phyloP scores from a whole-genome alignment of 1,140 invertebrate genomes.

The Bactericera cockerelli region DNA sequence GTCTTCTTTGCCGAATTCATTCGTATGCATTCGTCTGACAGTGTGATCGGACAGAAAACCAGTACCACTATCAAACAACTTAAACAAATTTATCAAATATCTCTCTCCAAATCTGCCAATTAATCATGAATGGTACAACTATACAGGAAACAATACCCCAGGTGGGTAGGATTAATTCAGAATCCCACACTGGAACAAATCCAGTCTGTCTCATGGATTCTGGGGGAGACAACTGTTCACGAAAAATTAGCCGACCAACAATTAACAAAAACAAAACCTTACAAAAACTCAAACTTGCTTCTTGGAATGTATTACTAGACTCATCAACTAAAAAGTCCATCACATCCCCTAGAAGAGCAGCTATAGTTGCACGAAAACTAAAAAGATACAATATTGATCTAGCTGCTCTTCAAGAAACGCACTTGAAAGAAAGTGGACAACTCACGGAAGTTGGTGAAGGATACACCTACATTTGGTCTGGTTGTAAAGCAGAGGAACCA shows the following conservation, averaged over 20 bases:
- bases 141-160: no score
- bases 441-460: background rate
- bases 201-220: no score
- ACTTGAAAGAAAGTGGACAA: background rate
- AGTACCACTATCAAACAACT: background rate
- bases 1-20: background rate
- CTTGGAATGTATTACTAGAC: constrained; percentile 4
- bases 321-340: background rate
- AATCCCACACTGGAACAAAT: no score
- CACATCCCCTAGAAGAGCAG: background rate
- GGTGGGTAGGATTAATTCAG: no score
- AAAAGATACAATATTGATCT: background rate
- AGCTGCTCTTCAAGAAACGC: background rate
- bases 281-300: background rate
- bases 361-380: background rate
- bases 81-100: background rate
- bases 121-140: background rate
- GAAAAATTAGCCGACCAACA: no score
- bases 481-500: background rate
- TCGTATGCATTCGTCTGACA: background rate
- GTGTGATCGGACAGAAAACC: background rate
- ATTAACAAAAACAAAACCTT: background rate
- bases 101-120: background rate
- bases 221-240: no score
- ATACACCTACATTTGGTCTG: background rate